phyloP scores from a whole-genome alignment of 1,140 invertebrate genomes.

The Nilaparvata lugens region DNA sequence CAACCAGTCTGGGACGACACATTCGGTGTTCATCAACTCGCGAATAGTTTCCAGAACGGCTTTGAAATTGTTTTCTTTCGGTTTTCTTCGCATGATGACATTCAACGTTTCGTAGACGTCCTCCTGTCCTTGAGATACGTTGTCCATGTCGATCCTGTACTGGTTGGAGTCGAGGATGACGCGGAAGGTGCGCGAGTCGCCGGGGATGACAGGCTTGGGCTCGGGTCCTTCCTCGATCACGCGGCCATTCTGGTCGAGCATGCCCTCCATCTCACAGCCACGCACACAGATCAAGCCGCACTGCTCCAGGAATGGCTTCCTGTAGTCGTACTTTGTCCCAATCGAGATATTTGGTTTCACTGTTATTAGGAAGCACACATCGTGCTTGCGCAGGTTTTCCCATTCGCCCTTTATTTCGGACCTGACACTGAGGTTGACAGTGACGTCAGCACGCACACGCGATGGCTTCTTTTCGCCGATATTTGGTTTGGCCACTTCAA shows the following conservation, averaged over 20 bases:
- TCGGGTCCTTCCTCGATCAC: slow-evolving; percentile 97
- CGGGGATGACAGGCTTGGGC: slow-evolving; percentile 72
- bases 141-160: slow-evolving; percentile 88
- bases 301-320: slow-evolving; percentile 78
- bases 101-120: slow-evolving; percentile 98
- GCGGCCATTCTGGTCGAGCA: slow-evolving; percentile 91
- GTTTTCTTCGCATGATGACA: slow-evolving; percentile 91
- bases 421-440: slow-evolving; percentile 82
- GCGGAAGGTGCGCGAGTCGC: slow-evolving; percentile 84
- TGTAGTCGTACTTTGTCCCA: slow-evolving; percentile 73
- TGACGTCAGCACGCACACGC: slow-evolving; percentile 86
- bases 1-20: slow-evolving; percentile 97
- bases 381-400: slow-evolving; percentile 94
- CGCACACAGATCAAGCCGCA: slow-evolving; percentile 85
- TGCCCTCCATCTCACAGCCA: slow-evolving; percentile 97
- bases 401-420: slow-evolving; percentile 92
- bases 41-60: slow-evolving; percentile 97
- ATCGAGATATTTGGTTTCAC: slow-evolving; percentile 74
- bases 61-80: slow-evolving; percentile 99
- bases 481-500: slow-evolving; percentile 87
- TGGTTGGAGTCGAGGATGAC: slow-evolving; percentile 95
- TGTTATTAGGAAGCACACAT: slow-evolving; percentile 94
- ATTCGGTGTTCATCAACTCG: slow-evolving; percentile 98
- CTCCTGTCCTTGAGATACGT: slow-evolving; percentile 60
- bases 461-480: slow-evolving; percentile 88